A percentile compares a stretch with the other conserved stretches of the same genome.
phyloP scores from a whole-genome alignment of 2,888 invertebrate genomes.

The Drosophila formosana region DNA sequence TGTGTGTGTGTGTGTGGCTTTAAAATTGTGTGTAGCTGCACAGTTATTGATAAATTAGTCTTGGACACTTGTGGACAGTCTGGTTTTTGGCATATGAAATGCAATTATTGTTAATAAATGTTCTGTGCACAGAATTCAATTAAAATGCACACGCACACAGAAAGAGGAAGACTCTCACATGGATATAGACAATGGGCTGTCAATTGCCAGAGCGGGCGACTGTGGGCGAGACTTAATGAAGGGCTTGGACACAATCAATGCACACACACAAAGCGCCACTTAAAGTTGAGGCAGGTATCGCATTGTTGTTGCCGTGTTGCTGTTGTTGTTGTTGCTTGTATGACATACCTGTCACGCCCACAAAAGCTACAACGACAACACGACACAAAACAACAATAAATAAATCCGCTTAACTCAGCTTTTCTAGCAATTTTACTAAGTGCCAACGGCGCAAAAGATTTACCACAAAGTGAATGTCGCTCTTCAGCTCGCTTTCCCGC shows the following conservation, averaged over 20 bases:
- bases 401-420: conserved; percentile 68
- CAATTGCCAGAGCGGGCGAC: conserved; percentile 49
- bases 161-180: conserved; percentile 2
- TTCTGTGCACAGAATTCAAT: conserved; percentile 72
- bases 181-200: conserved; percentile 62
- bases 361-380: conserved; percentile 22
- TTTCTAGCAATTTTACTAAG: conserved; percentile 67
- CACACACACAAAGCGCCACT: conserved; percentile 49
- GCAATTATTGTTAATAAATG: conserved; percentile 80
- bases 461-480: conserved; percentile 33
- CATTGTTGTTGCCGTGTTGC: background rate
- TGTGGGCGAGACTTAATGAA: conserved; percentile 29
- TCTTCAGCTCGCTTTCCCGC: background rate
- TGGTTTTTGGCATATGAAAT: conserved; percentile 70
- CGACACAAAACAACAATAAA: conserved; percentile 39
- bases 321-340: conserved; percentile 21
- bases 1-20: conserved; percentile 13
- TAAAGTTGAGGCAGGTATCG: conserved; percentile 51
- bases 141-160: conserved; percentile 52
- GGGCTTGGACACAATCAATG: conserved; percentile 55
- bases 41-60: conserved; percentile 78
- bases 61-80: conserved; percentile 76
- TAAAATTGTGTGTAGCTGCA: conserved; percentile 20
- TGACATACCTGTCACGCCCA: conserved; percentile 59
- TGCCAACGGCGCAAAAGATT: conserved; percentile 59